Percentiles rank a stretch among this genome's conserved stretches.
Evolutionary conservation across 2,113 vertebrate genomes (phyloP).

Genomic region (Pholis gunnellus): DNA sequence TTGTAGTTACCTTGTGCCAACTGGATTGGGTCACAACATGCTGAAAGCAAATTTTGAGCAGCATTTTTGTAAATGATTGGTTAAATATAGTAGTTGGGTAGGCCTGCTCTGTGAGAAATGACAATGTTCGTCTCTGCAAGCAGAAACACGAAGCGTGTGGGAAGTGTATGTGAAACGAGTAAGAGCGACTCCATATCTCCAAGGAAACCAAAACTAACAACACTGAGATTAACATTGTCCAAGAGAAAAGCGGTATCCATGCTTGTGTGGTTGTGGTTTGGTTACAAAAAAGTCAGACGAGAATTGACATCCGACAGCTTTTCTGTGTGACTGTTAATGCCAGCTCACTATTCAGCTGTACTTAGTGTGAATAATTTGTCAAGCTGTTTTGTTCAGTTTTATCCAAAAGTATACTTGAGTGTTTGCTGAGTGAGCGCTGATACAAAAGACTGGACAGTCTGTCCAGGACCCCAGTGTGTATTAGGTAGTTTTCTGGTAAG

Average conservation of each 20-base stretch:
- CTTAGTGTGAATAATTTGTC: not conserved
- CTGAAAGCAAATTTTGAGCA: slow-evolving; percentile 27
- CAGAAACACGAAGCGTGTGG: slow-evolving; percentile 26
- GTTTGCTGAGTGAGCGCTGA: not conserved
- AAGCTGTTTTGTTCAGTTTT: not conserved
- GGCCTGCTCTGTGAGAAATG: slow-evolving; percentile 3
- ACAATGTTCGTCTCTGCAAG: slow-evolving; percentile 22
- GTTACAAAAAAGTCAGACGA: not conserved
- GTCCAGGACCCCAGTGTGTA: too few relatives aligned
- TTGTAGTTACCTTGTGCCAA: not conserved
- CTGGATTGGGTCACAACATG: not conserved
- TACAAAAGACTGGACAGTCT: not conserved
- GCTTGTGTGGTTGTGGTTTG: slow-evolving; percentile 13
- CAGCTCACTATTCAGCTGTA: not conserved
- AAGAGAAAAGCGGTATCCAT: not conserved
- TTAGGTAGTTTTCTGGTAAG: too few relatives aligned
- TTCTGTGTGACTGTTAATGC: not conserved
- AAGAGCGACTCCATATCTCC: slow-evolving; percentile 29
- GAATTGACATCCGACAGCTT: not conserved
- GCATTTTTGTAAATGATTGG: slow-evolving; percentile 23
- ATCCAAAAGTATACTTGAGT: not conserved
- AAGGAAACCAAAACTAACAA: slow-evolving; percentile 37
- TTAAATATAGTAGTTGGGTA: not conserved
- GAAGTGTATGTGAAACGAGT: slow-evolving; percentile 35
- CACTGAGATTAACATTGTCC: slow-evolving; percentile 9